Evolutionary conservation across 1,140 invertebrate genomes (phyloP), one percentile per base, ranked within the genome.

Genomic region (Sipha flava): DNA sequence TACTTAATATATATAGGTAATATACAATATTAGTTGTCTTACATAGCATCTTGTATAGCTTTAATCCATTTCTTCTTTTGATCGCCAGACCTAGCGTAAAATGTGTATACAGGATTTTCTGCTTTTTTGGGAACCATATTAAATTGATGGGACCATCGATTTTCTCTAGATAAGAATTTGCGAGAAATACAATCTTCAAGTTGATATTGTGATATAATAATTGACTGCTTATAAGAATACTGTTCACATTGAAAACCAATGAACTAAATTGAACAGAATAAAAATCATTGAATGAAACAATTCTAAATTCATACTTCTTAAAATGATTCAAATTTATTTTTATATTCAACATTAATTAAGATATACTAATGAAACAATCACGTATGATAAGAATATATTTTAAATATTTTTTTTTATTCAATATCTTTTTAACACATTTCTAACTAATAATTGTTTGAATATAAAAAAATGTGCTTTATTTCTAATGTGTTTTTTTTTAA

Each of bases 61-160:
- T 95, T 94, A 21, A 97, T 92, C 95, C 96, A 98, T 85, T 94
- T 93, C 81, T 90, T 88, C 81, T 95, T 94, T 80, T 92, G 90
- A 49, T 96, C 95, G 81, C 95, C 93, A 10, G 92, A 95, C 84
- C 95, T 91, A 2, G 95, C 93, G 85, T 92, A 95, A 83, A 98
- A 90, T 9, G 96, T 97, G 84, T 93, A 97, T 9, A 93, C 95
- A 45, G 91, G 92, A 81, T 90, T 89, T 81, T 92, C 91, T 82
- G 92, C 91, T 82, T n/a, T n/a, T n/a, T 93, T 91, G 81, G 94
- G 91, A 23, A 95, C 94, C 49, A 98, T 86, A 80, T 93, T 87
- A 89, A 95, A 95, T 82, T 92, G 91, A 84, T 93, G 91, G 23
- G 90, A 90, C 90, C 93, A 95, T 77, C 94, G 88, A 9, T 90